Conservation (phyloP, 2,113 vertebrate species). For the Lipotes vexillifer region DNA sequence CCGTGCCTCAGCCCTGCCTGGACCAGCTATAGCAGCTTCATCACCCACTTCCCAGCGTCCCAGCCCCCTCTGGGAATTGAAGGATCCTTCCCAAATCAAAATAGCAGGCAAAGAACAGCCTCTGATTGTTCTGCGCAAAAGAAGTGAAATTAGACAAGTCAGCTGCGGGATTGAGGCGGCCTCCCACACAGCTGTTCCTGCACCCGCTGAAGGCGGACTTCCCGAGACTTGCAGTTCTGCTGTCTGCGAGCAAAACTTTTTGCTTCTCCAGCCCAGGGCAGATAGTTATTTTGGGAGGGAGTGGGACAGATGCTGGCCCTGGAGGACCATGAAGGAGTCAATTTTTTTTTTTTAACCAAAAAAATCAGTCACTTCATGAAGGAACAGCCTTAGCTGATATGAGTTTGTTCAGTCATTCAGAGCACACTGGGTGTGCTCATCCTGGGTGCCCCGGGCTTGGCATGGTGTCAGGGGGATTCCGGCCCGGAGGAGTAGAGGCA, state of each 20-base stretch:
- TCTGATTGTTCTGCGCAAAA: conserved; percentile 72
- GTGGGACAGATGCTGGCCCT: conserved; percentile 40
- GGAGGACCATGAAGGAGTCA: conserved; percentile 21
- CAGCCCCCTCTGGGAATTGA: conserved; percentile 67
- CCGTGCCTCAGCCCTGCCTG: neutral
- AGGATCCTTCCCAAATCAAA: conserved; percentile 71
- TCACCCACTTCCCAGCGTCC: conserved; percentile 60
- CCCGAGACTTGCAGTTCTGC: conserved; percentile 35
- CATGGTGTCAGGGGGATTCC: too few species aligned
- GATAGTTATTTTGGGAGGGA: conserved; percentile 54
- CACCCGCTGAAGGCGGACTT: conserved; percentile 33
- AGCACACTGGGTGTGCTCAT: neutral
- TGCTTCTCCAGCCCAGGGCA: conserved; percentile 22
- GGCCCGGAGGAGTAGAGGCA: neutral
- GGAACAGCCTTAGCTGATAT: neutral
- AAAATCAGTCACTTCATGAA: neutral
- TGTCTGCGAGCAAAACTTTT: conserved; percentile 42
- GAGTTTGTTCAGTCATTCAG: neutral
- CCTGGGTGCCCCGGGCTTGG: neutral
- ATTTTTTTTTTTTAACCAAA: neutral
- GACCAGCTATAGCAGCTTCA: conserved; percentile 10
- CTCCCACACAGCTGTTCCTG: conserved; percentile 68
- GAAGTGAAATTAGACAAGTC: conserved; percentile 68
- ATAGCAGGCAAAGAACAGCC: conserved; percentile 71
- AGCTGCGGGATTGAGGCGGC: conserved; percentile 66